A percentile compares a stretch with the other conserved stretches of the same genome.
phyloP scores from a whole-genome alignment of 2,888 invertebrate species.

The Sipha maydis region DNA sequence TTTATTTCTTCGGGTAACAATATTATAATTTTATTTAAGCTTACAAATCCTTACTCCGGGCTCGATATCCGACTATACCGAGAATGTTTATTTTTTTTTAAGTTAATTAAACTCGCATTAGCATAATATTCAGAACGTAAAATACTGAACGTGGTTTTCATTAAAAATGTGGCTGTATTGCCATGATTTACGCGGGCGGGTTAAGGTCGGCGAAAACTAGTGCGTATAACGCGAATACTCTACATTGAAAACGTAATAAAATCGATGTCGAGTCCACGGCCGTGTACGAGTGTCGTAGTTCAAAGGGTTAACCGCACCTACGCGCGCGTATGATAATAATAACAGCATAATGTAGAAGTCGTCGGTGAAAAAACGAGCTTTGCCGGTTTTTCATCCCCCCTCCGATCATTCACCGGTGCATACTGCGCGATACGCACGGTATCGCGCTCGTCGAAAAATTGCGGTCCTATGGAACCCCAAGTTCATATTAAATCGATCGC shows the following conservation, averaged over 20 bases:
- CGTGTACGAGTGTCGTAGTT: constrained; percentile 47
- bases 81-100: not conserved
- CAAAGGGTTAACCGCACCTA: constrained; percentile 53
- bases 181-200: constrained; percentile 39
- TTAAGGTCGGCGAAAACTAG: constrained; percentile 43
- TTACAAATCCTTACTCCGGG: not conserved
- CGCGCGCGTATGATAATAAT: not conserved
- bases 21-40: not conserved
- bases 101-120: not conserved
- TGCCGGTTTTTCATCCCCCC: no score
- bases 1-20: not conserved
- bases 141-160: constrained; percentile 9
- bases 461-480: constrained; percentile 33
- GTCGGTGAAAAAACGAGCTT: not conserved
- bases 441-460: constrained; percentile 26
- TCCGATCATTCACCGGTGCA: no score
- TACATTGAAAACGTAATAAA: constrained; percentile 35
- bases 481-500: constrained; percentile 14
- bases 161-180: constrained; percentile 9
- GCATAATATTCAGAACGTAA: not conserved
- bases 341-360: not conserved
- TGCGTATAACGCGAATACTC: constrained; percentile 9
- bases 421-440: not conserved
- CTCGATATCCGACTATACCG: no score
- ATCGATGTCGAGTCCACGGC: constrained; percentile 52